These are phyloP conservation scores for Turritopsis dohrnii DNA, from an alignment of 30 jellyfish, hydroid and myxozoan genomes.

Conservation along the genomic window DNA sequence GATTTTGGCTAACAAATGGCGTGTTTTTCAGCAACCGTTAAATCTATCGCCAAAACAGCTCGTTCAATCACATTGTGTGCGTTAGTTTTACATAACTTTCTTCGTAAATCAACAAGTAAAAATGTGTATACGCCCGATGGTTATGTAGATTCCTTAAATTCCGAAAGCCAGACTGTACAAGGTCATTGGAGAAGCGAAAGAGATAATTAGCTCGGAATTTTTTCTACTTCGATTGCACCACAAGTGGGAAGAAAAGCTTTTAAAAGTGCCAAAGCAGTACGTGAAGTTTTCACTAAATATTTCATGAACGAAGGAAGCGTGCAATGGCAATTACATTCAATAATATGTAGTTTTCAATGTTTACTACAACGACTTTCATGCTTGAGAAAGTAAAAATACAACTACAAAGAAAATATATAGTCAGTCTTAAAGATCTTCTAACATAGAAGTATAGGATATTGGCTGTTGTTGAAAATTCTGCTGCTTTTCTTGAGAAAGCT, in stretches of 20 bases:
- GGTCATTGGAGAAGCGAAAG: neutral
- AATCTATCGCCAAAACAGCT: neutral
- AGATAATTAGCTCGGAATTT: neutral
- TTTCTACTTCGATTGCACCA: neutral
- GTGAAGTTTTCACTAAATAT: neutral
- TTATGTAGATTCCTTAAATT: neutral
- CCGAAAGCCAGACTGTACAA: neutral
- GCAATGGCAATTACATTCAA: neutral
- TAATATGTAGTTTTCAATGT: too few relatives aligned
- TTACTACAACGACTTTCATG: too few relatives aligned
- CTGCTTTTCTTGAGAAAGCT: neutral
- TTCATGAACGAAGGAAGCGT: conserved; percentile 12
- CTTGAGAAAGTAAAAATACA: neutral
- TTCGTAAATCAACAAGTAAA: neutral
- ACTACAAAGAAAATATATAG: neutral
- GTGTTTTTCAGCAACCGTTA: neutral
- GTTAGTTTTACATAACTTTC: neutral
- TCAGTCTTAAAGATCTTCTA: neutral
- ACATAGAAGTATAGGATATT: neutral
- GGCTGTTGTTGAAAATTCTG: neutral
- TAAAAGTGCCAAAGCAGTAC: neutral
- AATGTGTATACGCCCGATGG: neutral
- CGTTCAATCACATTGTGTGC: neutral
- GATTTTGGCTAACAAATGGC: conserved; percentile 18
- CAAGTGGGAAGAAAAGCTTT: conserved; percentile 10